Conservation (phyloP, 2,797 vertebrate genomes). For the Sebastes dallii region DNA sequence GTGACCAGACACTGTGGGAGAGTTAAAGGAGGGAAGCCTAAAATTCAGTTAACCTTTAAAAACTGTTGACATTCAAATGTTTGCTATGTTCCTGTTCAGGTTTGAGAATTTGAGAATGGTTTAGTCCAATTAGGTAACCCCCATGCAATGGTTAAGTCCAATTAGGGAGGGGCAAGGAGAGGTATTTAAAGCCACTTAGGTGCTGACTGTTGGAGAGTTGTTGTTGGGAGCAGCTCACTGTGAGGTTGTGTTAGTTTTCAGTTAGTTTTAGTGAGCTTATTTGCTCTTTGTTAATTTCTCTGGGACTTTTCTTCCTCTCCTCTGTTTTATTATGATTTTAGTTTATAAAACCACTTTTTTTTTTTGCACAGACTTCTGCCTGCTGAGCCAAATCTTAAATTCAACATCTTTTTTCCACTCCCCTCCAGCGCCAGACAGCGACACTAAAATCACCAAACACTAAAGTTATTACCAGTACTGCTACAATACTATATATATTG, state of each 20-base stretch:
- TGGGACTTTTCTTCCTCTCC: background rate
- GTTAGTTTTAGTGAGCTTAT: background rate
- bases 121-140: background rate
- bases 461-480: background rate
- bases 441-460: background rate
- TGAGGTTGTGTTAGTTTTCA: background rate
- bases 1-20: background rate
- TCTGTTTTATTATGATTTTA: background rate
- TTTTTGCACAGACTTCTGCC: no score
- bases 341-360: background rate
- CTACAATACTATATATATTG: background rate
- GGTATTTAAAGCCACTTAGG: background rate
- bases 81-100: background rate
- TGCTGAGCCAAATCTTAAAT: no score
- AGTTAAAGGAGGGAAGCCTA: background rate
- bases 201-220: background rate
- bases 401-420: background rate
- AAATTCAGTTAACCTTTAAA: background rate
- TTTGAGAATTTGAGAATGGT: background rate
- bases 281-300: background rate
- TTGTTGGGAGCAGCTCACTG: background rate
- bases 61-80: background rate
- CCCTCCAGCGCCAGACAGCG: background rate
- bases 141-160: background rate
- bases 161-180: background rate